Evolutionary conservation across 1,140 invertebrate species (phyloP).

Genomic region (Mya arenaria): DNA sequence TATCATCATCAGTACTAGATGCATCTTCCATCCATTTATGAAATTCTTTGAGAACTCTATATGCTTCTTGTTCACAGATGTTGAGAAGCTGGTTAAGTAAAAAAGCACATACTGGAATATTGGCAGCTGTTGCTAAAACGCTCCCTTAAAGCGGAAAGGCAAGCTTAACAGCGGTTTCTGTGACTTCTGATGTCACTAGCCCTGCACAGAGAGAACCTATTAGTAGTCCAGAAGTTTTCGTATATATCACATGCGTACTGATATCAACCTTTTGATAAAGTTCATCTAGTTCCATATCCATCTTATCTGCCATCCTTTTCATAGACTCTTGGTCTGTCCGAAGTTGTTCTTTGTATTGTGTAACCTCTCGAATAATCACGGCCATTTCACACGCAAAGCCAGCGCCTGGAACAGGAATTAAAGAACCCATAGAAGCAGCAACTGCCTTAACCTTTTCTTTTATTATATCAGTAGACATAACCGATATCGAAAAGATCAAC

Average conservation of each 20-base stretch:
- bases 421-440: background rate
- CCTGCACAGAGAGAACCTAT: background rate
- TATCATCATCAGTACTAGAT: no score
- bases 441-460: background rate
- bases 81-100: background rate
- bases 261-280: background rate
- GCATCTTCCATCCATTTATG: no score
- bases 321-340: background rate
- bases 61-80: background rate
- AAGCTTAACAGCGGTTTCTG: background rate
- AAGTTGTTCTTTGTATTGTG: background rate
- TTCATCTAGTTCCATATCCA: background rate
- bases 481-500: background rate
- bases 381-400: background rate
- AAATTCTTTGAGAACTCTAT: background rate
- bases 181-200: background rate
- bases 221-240: background rate
- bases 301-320: background rate
- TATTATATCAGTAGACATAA: background rate
- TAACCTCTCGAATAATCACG: background rate
- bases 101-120: background rate
- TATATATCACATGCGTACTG: background rate
- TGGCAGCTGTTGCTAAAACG: background rate
- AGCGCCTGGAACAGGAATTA: background rate
- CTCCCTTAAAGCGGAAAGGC: background rate